Base-by-base conservation (phyloP, 2,888 invertebrate species). In the Drosophila neutralis region DNA sequence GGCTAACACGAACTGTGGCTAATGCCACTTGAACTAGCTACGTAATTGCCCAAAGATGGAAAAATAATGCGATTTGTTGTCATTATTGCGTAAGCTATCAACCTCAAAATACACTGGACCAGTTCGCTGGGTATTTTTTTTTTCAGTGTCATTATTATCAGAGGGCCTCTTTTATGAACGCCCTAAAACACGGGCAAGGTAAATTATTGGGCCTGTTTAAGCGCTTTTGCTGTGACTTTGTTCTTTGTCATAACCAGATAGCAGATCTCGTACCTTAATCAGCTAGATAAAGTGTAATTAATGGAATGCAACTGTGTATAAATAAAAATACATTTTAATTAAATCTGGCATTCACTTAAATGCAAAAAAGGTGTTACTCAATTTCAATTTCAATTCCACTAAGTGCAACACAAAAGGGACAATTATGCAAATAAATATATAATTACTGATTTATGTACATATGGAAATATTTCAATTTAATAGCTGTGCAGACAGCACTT, bases 11-110 rank as follows among this genome's bases (percentile, higher is more conserved):
- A 48, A 62, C 80, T 57, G 58, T 81, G 79, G 79, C 89, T 82
- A 89, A 84, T 84, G 82, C 79, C 82, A 87, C 85, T 83, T 78
- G 69, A 68, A 63, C 58, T 56, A 78, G 33, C 64, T 65, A 58
- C 85, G 79, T 84, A 84, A 84, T 89, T 89, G 84, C 73, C 68
- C 84, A 66, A 77, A 80, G 81, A 81, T 80, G 81, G 81, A 52
- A 60, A 80, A 66, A 69, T 80, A 80, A 78, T 81, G 78, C 69
- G 81, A 63, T 71, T 69, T 65, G 45, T 33, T 59, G 27, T 27
- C 13, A 24, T 54, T 49, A 24, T 49, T 49, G 53, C 35, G 27
- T 45, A 21, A 33, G 21, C 49, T 5, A 60, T 40, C 63, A 61
- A 58, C 31, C 51, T 33, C 52, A 49, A 64, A 42, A n/a, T 29